These are phyloP conservation scores for Chironomus riparius DNA, from an alignment of 2,888 invertebrate genomes.

Conservation along the genomic window DNA sequence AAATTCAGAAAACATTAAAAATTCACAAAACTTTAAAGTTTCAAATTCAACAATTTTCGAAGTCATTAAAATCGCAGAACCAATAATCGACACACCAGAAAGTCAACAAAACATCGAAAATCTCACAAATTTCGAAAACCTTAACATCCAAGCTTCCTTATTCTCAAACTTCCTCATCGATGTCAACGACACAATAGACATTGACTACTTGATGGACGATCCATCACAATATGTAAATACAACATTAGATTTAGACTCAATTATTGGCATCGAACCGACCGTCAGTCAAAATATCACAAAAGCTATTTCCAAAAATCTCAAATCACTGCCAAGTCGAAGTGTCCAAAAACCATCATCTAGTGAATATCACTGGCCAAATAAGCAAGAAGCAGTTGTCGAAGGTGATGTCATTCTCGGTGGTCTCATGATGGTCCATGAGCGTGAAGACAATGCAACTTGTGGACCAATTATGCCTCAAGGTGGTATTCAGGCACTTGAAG, in stretches of 20 bases:
- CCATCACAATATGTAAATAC: not conserved
- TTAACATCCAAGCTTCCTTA: not conserved
- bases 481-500: conserved; percentile 73
- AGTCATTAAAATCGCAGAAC: no score
- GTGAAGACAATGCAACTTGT: conserved; percentile 69
- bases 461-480: conserved; percentile 88
- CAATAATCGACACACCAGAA: no score
- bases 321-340: not conserved
- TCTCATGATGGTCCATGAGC: conserved; percentile 86
- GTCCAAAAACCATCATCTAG: not conserved
- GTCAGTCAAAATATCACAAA: not conserved
- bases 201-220: not conserved
- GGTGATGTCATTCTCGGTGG: conserved; percentile 79
- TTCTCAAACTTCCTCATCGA: not conserved
- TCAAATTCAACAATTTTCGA: no score
- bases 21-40: no score
- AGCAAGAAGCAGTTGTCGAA: conserved; percentile 69
- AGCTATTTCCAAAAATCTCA: not conserved
- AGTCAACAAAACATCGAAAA: not conserved
- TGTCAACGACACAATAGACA: not conserved
- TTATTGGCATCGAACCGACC: not conserved
- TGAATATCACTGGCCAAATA: conserved; percentile 57
- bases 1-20: no score
- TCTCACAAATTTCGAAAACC: not conserved
- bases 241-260: not conserved